Evolutionary conservation across 2,888 invertebrate species (phyloP), one percentile per base, ranked within the genome.

Genomic region (Ischnura elegans): DNA sequence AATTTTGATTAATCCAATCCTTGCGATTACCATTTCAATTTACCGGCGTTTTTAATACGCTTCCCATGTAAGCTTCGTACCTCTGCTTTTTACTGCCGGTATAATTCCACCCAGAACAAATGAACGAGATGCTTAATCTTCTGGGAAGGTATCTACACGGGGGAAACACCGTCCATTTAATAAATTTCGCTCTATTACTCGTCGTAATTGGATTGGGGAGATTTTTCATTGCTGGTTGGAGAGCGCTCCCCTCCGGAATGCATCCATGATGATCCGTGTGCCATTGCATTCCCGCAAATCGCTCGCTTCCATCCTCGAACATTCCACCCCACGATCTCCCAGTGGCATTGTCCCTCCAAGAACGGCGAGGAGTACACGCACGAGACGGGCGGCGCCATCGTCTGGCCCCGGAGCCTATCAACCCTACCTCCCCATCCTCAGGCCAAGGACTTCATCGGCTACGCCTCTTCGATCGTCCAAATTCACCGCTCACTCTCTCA

Each of bases 131-230:
- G 6, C 36, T 76, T 10, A 36, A 76, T 76, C 36, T 25, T 10
- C 76, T 76, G 76, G 76, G n/a, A 76, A 76, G 36, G 16, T 36
- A 36, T 51, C 51, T 29, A n/a, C 76, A 36, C 16, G 76, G 25
- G 76, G 21, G 76, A 36, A 76, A n/a, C 29, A 36, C 10, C 76
- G 36, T 16, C 6, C 36, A 36, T 76, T 76, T 76, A 76, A 76
- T 29, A 76, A 76, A 76, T 76, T 29, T 76, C 76, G 16, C 36
- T 76, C 29, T 13, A 76, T 36, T 76, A 25, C 76, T 29, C 36
- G 76, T 21, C 76, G 76, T 76, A 76, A 76, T 76, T 76, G 76
- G 36, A 29, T 76, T 36, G 76, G 76, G 76, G 36, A 76, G 36
- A 76, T 61, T 61, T 61, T 61, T 61, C 61, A 61, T 61, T n/a